Base-by-base conservation (phyloP, 2,113 vertebrate genomes). In the Mellivora capensis region DNA sequence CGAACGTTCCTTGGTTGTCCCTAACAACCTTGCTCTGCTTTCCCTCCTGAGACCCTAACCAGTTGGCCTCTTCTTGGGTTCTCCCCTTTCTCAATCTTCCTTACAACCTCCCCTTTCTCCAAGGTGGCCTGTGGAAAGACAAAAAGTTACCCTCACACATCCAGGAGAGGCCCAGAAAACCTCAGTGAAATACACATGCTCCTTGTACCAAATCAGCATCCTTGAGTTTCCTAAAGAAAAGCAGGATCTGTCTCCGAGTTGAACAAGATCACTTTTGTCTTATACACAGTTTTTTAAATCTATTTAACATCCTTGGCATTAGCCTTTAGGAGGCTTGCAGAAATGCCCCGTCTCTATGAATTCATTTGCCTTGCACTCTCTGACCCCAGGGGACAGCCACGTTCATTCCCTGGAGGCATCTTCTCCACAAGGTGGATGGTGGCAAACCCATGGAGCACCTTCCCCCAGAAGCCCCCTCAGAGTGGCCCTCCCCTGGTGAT, bases 141-240 rank as follows among this genome's bases (percentile, higher is more conserved):
- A 54, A 93, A 79, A 76, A 47, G 12, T 37, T n/a, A 87, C 14
- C 44, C 34, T 18, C 6, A 61, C 17, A 23, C 34, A 79, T 69
- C 4, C 34, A 91, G 10, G 4, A 57, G 7, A 47, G 7, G 44
- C 20, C 29, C 57, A 61, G 59, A 15, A 62, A 67, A 71, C 5
- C 6, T 49, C 67, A 42, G 9, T 9, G 31, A 88, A 42, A 37
- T 47, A 44, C n/a, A 54, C 31, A 44, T 29, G 25, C 13, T 25
- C 39, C 10, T 69, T 47, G 54, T 61, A 77, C 23, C 37, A 81
- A 82, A 57, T 31, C 39, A 57, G 34, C 39, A 61, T 3, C n/a
- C 59, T 29, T 62, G 21, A 82, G 37, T 87, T 87, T 95, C n/a
- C 37, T 72, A 37, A 89, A 88, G 64, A 59, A 85, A 81, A 80